Evolutionary conservation across 2,888 invertebrate genomes (phyloP).

Genomic region (Xylophagus ater): DNA sequence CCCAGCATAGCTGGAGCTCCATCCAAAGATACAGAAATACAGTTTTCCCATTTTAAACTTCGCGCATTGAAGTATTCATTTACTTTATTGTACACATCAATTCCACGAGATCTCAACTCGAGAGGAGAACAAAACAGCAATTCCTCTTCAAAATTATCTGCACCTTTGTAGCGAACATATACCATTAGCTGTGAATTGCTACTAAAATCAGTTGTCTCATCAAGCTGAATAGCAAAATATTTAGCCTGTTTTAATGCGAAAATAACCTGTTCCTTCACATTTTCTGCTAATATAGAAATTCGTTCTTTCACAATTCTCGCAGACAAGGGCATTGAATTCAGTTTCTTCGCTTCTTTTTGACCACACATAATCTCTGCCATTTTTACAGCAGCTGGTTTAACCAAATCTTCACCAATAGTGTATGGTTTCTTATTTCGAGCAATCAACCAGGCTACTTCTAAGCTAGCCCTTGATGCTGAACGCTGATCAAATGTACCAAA

Average conservation of each 20-base stretch:
- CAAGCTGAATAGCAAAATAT: slow-evolving; percentile 1
- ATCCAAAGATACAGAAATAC: neutral
- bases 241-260: neutral
- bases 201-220: no score
- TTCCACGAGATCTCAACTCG: neutral
- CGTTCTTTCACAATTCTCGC: slow-evolving; percentile 3
- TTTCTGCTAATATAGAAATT: no score
- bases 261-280: no score
- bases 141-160: neutral
- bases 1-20: neutral
- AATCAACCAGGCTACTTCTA: slow-evolving; percentile 5
- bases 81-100: neutral
- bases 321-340: slow-evolving; percentile 1
- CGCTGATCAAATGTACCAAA: no score
- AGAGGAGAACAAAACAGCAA: neutral
- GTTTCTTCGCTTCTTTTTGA: slow-evolving; percentile 1
- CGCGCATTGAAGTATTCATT: neutral
- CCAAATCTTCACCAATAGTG: slow-evolving; percentile 9
- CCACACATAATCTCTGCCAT: slow-evolving; percentile 5
- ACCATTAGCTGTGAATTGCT: slow-evolving; percentile 1
- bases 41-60: neutral
- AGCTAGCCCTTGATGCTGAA: no score
- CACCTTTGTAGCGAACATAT: neutral
- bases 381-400: slow-evolving; percentile 5
- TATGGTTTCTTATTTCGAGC: slow-evolving; percentile 7